A percentile compares a stretch with the other conserved stretches of the same genome.
phyloP scores from a whole-genome alignment of 2,797 vertebrate species.

The Champsocephalus gunnari region DNA sequence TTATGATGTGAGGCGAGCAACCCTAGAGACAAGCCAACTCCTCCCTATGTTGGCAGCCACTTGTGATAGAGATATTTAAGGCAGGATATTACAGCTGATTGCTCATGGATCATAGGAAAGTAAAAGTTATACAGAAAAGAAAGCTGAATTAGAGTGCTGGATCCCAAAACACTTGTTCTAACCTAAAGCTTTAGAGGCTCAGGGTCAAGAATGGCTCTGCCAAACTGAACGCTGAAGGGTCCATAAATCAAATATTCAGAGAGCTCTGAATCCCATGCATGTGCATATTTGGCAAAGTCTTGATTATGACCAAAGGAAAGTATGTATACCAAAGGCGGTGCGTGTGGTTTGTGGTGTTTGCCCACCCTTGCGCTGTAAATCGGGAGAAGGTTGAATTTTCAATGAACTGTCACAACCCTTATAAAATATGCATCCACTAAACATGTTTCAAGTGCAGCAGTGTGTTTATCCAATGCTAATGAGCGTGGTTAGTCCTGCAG shows the following conservation, averaged over 20 bases:
- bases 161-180: constrained; percentile 41
- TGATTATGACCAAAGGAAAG: constrained; percentile 38
- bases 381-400: constrained; percentile 45
- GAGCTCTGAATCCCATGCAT: constrained; percentile 8
- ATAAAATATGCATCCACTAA: constrained; percentile 57
- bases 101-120: constrained; percentile 57
- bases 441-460: constrained; percentile 28
- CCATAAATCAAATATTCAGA: constrained; percentile 55
- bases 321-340: constrained; percentile 37
- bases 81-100: constrained; percentile 62
- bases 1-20: constrained; percentile 66
- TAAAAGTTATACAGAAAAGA: constrained; percentile 30
- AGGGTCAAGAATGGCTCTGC: constrained; percentile 21
- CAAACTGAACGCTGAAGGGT: constrained; percentile 39
- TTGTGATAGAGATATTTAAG: constrained; percentile 67
- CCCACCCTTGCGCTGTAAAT: constrained; percentile 46
- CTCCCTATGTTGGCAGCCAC: constrained; percentile 54
- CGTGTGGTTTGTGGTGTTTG: constrained; percentile 39
- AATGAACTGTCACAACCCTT: constrained; percentile 37
- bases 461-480: constrained; percentile 70
- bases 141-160: constrained; percentile 24
- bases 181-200: constrained; percentile 40
- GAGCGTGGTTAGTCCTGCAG: constrained; percentile 35
- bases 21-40: constrained; percentile 67
- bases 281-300: constrained; percentile 40